phyloP scores from a whole-genome alignment of 2,888 invertebrate genomes.

The Polydesmus complanatus region DNA sequence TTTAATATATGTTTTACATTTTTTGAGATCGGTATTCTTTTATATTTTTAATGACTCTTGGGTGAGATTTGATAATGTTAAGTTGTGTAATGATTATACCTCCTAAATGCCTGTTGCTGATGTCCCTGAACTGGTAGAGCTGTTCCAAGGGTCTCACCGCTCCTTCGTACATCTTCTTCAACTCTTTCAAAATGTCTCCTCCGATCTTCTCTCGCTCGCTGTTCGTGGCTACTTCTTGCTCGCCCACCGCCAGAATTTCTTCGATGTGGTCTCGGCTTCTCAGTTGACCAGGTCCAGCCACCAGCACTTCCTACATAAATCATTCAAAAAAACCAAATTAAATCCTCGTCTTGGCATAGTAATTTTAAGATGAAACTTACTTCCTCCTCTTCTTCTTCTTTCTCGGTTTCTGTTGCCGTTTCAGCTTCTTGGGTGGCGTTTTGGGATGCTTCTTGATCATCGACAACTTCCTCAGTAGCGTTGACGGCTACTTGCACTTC shows the following conservation, averaged over 20 bases:
- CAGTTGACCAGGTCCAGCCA: slow-evolving; percentile 58
- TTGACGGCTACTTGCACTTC: slow-evolving; percentile 4
- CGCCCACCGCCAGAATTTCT: slow-evolving; percentile 62
- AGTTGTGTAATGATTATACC: slow-evolving; percentile 29
- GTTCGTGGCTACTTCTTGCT: slow-evolving; percentile 50
- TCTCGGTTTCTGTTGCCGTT: slow-evolving; percentile 23
- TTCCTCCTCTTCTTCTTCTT: slow-evolving; percentile 7
- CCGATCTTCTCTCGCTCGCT: slow-evolving; percentile 58
- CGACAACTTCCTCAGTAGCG: slow-evolving; percentile 9
- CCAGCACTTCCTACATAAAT: slow-evolving; percentile 25
- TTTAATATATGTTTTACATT: background rate
- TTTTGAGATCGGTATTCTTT: background rate
- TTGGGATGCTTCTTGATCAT: slow-evolving; percentile 2
- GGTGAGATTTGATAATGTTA: background rate
- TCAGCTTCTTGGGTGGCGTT: slow-evolving; percentile 19
- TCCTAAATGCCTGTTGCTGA: slow-evolving; percentile 80
- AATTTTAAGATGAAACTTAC: background rate
- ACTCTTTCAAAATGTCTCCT: slow-evolving; percentile 58
- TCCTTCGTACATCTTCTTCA: slow-evolving; percentile 70
- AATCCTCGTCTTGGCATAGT: background rate
- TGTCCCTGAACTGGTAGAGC: slow-evolving; percentile 79
- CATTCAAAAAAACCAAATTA: slow-evolving; percentile 12
- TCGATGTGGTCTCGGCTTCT: slow-evolving; percentile 65
- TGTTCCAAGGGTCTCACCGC: slow-evolving; percentile 80
- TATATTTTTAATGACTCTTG: slow-evolving; percentile 2